Base-by-base conservation (phyloP, 1,140 invertebrate genomes). In the Radopholus similis region DNA sequence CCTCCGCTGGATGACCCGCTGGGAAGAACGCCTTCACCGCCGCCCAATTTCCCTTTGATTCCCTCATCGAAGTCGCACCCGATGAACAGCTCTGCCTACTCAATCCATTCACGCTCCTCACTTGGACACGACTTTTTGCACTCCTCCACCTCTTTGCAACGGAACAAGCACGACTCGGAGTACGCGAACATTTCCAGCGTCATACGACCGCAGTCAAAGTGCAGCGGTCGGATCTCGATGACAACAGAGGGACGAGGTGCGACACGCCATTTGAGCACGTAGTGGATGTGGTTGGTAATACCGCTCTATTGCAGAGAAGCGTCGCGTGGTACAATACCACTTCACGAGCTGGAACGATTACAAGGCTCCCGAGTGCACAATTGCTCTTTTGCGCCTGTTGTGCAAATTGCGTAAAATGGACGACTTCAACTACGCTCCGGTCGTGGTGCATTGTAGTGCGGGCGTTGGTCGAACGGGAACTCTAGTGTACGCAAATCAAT, bases 381-480 rank as follows among this genome's bases (percentile, higher is more conserved):
- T 70, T 35, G 78, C 77, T 6, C 40, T 81, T 6, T 65, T 81
- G 13, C 56, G 76, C 51, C 70, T 81, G 63, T 57, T 81, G 57
- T 64, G 57, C 34, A 74, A 69, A 49, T 59, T 81, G 4, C 40
- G 81, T 18, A 77, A 80, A 32, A 42, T 72, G 34, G 76, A 76
- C 15, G 74, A 82, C 51, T 82, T 71, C 42, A 80, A 83, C 40
- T 26, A 67, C 40, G 68, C 58, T 5, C 73, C 79, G 2, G 77
- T 83, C 1, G 65, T 81, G 42, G 66, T 81, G 13, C 79, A 81
- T 66, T 80, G 78, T 32, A 47, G 56, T 59, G 92, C 92, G 28
- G 92, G 92, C 28, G 92, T 95, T 37, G 92, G 92, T 1, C 87
- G 92, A 78, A 94, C 92, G 11, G 92, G 92, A 44, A 94, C 92